Evolutionary conservation across 2,888 invertebrate genomes (phyloP).

Genomic region (Anaspis maculata): DNA sequence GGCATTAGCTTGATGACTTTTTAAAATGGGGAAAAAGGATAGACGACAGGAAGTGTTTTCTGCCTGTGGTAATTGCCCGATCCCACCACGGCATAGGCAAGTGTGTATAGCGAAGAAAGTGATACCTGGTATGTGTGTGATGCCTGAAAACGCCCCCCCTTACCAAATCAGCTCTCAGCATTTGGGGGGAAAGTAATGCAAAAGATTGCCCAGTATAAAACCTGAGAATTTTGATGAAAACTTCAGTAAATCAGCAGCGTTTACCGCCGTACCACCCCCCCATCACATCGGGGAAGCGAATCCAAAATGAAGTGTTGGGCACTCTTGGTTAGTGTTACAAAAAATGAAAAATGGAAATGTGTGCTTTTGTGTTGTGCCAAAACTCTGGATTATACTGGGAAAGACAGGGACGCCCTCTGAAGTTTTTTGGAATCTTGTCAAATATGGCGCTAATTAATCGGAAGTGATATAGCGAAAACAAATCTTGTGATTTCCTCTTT

Average conservation of each 20-base stretch:
- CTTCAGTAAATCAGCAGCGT: constrained; percentile 38
- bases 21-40: too few species aligned
- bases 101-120: constrained; percentile 14
- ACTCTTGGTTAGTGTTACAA: constrained; percentile 44
- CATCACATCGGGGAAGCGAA: constrained; percentile 16
- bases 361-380: too few species aligned
- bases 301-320: constrained; percentile 40
- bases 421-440: too few species aligned
- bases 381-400: too few species aligned
- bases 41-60: too few species aligned
- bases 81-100: constrained; percentile 12
- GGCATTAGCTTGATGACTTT: too few species aligned
- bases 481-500: too few species aligned
- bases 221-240: constrained; percentile 23
- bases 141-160: constrained; percentile 9
- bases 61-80: constrained; percentile 9
- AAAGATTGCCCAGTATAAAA: constrained; percentile 37
- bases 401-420: too few species aligned
- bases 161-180: constrained; percentile 9
- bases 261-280: constrained; percentile 28
- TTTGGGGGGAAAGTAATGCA: constrained; percentile 32
- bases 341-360: constrained; percentile 5
- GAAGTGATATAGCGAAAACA: too few species aligned
- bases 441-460: too few species aligned
- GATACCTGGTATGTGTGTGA: too few species aligned